These are phyloP conservation scores for Cyaniris semiargus DNA, from an alignment of 2,888 invertebrate species.

Conservation along the genomic window DNA sequence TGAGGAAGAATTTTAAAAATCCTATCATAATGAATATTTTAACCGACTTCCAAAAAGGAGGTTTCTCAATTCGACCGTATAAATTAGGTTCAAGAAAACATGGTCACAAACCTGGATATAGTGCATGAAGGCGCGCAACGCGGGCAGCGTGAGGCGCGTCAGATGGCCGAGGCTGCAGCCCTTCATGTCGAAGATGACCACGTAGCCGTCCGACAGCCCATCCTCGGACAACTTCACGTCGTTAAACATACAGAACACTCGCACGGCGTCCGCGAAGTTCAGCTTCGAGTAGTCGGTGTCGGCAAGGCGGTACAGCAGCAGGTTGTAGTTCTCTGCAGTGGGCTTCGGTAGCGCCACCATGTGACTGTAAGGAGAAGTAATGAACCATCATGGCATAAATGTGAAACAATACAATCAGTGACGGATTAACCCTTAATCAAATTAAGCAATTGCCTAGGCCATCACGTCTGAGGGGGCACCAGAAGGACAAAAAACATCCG, in stretches of 20 bases:
- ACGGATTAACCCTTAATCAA: no score
- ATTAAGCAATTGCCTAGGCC: no score
- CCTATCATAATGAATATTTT: no score
- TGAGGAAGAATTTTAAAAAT: no score
- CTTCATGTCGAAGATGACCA: conserved; percentile 85
- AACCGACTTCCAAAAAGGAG: no score
- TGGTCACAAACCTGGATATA: conserved; percentile 81
- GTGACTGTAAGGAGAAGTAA: conserved; percentile 66
- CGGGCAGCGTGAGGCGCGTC: conserved; percentile 82
- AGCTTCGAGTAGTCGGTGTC: conserved; percentile 83
- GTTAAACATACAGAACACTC: conserved; percentile 85
- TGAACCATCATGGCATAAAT: no score
- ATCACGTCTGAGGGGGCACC: no score
- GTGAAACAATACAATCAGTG: no score
- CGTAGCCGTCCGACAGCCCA: conserved; percentile 77
- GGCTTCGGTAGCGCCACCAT: conserved; percentile 82
- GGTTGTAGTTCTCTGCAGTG: conserved; percentile 82
- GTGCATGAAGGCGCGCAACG: conserved; percentile 82
- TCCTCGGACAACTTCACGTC: conserved; percentile 84
- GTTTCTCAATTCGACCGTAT: no score
- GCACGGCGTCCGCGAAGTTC: conserved; percentile 82
- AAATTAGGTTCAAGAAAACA: no score
- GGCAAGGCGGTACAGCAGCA: conserved; percentile 80
- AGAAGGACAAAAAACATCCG: no score
- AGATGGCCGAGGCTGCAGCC: conserved; percentile 83